Evolutionary conservation across 2,797 vertebrate species (phyloP).

Genomic region (Meriones psammophilus): DNA sequence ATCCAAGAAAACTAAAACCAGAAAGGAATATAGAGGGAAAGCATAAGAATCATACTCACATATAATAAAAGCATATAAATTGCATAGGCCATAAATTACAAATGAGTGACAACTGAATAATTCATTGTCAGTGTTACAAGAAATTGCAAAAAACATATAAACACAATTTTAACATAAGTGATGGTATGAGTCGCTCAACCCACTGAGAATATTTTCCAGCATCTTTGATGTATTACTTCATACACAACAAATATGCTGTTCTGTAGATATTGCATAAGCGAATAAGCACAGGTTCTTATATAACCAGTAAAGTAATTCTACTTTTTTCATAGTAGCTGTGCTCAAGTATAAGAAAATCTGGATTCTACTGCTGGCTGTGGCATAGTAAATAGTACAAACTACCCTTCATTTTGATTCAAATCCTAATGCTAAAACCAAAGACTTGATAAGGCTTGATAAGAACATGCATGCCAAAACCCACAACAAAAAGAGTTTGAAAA

Average conservation of each 20-base stretch:
- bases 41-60: not conserved
- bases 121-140: slow-evolving; percentile 44
- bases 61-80: slow-evolving; percentile 47
- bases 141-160: slow-evolving; percentile 44
- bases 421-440: slow-evolving; percentile 22
- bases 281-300: slow-evolving; percentile 12
- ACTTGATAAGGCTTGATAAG: not conserved
- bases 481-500: not conserved
- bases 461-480: slow-evolving; percentile 40
- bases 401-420: not conserved
- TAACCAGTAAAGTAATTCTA: slow-evolving; percentile 36
- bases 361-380: not conserved
- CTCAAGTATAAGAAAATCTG: slow-evolving; percentile 40
- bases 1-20: slow-evolving; percentile 57
- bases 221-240: slow-evolving; percentile 40
- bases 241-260: slow-evolving; percentile 5
- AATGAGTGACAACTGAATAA: slow-evolving; percentile 45
- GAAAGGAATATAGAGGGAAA: not conserved
- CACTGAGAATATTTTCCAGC: slow-evolving; percentile 49
- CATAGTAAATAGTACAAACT: not conserved
- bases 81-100: slow-evolving; percentile 41
- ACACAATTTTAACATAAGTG: slow-evolving; percentile 37
- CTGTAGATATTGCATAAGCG: not conserved
- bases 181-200: not conserved
- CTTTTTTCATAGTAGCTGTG: not conserved